phyloP scores from a whole-genome alignment of 2,113 vertebrate genomes.

The Anguilla rostrata region DNA sequence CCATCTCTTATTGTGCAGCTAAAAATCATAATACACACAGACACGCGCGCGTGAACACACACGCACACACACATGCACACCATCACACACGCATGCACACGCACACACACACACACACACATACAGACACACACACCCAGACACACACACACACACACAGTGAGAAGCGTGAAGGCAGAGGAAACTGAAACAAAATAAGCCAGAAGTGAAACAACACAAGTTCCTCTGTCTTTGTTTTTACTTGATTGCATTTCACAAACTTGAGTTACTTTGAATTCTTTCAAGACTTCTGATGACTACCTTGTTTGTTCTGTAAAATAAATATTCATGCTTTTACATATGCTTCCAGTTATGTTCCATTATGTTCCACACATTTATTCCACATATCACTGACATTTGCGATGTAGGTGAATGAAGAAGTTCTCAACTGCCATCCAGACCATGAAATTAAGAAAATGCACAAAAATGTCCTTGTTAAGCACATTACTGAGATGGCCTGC shows the following conservation, averaged over 20 bases:
- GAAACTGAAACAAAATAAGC: neutral
- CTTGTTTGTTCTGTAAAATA: neutral
- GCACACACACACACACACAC: neutral
- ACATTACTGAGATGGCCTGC: neutral
- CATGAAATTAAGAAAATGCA: neutral
- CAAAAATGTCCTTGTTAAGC: neutral
- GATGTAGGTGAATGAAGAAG: neutral
- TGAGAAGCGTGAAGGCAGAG: constrained; percentile 21
- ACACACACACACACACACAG: constrained; percentile 8
- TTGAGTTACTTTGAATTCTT: neutral
- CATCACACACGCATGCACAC: too few relatives aligned
- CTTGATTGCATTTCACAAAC: neutral
- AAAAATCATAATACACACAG: too few relatives aligned
- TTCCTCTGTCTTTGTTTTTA: neutral
- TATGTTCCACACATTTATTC: neutral
- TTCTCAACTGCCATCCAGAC: neutral
- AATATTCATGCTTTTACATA: neutral
- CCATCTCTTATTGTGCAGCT: neutral
- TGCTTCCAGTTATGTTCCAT: neutral
- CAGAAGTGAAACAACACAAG: neutral
- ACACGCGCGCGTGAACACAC: too few relatives aligned
- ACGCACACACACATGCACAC: neutral
- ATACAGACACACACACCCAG: neutral
- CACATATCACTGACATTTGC: neutral
- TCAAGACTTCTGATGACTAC: neutral